Conservation (phyloP, 2,888 invertebrate species). For the Drepanosiphum platanoidis region DNA sequence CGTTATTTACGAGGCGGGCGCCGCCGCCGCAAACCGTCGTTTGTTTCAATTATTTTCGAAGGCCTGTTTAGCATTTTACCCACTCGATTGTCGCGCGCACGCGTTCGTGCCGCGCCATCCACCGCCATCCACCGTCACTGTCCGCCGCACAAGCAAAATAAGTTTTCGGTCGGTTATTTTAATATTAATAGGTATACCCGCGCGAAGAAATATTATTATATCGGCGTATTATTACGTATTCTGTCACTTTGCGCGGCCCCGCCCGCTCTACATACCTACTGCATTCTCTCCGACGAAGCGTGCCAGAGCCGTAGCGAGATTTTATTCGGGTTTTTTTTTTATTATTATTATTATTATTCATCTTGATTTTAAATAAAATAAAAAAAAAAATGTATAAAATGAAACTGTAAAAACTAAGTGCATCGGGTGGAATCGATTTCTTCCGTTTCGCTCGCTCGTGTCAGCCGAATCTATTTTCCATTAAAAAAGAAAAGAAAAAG, state of each 20-base stretch:
- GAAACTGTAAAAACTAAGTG: slow-evolving; percentile 13
- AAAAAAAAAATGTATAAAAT: background rate
- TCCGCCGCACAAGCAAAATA: background rate
- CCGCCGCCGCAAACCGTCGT: slow-evolving; percentile 16
- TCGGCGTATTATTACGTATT: background rate
- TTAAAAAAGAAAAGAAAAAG: background rate
- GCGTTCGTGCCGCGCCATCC: background rate
- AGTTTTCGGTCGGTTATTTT: background rate
- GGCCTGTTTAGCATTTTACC: slow-evolving; percentile 6
- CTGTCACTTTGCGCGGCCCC: background rate
- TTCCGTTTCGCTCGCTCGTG: background rate
- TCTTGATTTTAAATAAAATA: slow-evolving; percentile 18
- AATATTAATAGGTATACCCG: background rate
- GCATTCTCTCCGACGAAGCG: background rate
- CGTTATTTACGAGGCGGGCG: slow-evolving; percentile 33
- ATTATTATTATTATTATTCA: background rate
- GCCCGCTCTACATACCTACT: too few species aligned
- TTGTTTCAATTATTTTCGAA: slow-evolving; percentile 33
- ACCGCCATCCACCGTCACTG: too few species aligned
- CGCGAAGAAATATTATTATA: background rate
- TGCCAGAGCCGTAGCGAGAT: background rate
- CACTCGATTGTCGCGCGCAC: slow-evolving; percentile 2
- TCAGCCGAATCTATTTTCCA: slow-evolving; percentile 6
- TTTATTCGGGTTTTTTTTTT: background rate
- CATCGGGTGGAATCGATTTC: background rate